Conservation (phyloP, 2,888 invertebrate species). For the Archips crataeganus region DNA sequence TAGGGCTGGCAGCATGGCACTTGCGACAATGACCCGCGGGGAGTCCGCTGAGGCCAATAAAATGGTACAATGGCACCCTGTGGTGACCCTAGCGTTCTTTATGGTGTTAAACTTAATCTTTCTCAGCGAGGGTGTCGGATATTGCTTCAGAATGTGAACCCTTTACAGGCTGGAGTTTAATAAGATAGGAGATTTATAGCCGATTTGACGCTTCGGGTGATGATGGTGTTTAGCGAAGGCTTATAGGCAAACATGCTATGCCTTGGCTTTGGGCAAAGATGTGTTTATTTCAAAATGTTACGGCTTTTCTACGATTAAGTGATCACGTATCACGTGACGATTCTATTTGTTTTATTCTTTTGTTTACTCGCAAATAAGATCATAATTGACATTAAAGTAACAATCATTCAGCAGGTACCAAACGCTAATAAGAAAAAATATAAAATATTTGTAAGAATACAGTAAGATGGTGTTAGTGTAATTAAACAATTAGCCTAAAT, state of each 20-base stretch:
- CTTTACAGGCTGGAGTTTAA: constrained; percentile 34
- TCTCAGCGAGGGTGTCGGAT: constrained; percentile 61
- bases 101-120: constrained; percentile 73
- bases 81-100: constrained; percentile 61
- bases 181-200: constrained; percentile 34
- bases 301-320: no score
- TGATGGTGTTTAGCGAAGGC: not conserved
- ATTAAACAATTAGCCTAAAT: no score
- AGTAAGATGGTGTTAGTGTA: no score
- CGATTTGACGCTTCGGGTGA: constrained; percentile 23
- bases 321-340: no score
- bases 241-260: not conserved
- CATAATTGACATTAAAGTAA: no score
- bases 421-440: no score
- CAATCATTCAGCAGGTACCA: no score
- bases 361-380: no score
- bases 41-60: constrained; percentile 74
- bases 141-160: constrained; percentile 41
- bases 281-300: no score
- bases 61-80: constrained; percentile 72
- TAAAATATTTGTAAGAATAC: no score
- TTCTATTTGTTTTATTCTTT: no score
- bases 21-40: constrained; percentile 55
- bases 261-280: not conserved
- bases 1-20: constrained; percentile 53